Conservation (phyloP, 2,797 vertebrate genomes). For the Ctenopoma kingsleyae region DNA sequence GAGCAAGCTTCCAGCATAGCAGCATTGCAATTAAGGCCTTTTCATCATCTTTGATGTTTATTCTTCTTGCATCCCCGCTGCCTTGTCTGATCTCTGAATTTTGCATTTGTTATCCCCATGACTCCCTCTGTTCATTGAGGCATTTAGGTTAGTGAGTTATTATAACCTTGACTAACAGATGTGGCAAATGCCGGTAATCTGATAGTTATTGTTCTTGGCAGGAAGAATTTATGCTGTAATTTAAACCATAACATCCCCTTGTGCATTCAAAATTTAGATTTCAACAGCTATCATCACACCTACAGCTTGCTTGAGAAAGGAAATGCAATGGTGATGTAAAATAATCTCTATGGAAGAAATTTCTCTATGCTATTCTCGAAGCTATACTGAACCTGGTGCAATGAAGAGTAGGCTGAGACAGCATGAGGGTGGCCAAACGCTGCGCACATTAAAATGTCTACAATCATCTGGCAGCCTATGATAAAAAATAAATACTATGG, state of each 20-base stretch:
- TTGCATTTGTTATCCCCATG: conserved; percentile 36
- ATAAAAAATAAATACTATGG: conserved; percentile 30
- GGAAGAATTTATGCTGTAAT: conserved; percentile 37
- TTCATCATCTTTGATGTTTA: conserved; percentile 37
- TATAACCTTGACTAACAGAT: conserved; percentile 62
- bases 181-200: conserved; percentile 42
- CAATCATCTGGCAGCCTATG: conserved; percentile 46
- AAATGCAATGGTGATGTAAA: conserved; percentile 55
- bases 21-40: conserved; percentile 22
- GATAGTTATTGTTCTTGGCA: conserved; percentile 43
- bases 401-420: conserved; percentile 55
- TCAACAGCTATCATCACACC: conserved; percentile 47
- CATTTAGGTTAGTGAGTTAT: conserved; percentile 54
- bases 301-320: conserved; percentile 32
- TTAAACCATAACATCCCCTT: conserved; percentile 56
- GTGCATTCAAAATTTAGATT: conserved; percentile 51
- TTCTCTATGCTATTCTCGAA: conserved; percentile 4
- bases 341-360: conserved; percentile 45
- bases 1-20: conserved; percentile 30
- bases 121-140: conserved; percentile 38
- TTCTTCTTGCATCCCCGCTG: conserved; percentile 41
- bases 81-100: conserved; percentile 39
- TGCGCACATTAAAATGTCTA: conserved; percentile 43
- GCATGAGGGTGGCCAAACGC: conserved; percentile 46
- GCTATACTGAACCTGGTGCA: conserved; percentile 39